Conservation (phyloP, 2,797 vertebrate genomes). For the Amphiprion clarkii region DNA sequence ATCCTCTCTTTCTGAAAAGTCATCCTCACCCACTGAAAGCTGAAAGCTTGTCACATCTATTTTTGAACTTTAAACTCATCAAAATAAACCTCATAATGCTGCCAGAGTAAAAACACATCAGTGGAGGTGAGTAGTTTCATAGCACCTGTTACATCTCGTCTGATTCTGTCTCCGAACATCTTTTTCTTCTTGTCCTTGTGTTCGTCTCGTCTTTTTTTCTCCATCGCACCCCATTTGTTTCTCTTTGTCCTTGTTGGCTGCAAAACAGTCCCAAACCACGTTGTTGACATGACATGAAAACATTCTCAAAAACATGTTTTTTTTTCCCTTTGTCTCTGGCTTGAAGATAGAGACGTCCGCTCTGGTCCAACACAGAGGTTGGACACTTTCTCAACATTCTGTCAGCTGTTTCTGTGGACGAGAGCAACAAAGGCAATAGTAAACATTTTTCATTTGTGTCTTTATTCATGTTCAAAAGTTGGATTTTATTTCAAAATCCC, state of each 20-base stretch:
- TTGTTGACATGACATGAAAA: slow-evolving; percentile 27
- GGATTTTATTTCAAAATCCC: background rate
- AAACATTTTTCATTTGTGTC: background rate
- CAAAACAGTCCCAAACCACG: slow-evolving; percentile 3
- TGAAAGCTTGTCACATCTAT: background rate
- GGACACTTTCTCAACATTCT: background rate
- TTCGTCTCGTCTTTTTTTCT: background rate
- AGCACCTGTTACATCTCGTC: background rate
- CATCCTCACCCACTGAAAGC: background rate
- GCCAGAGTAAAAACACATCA: slow-evolving; percentile 17
- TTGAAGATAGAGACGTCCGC: slow-evolving; percentile 41
- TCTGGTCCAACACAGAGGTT: slow-evolving; percentile 29
- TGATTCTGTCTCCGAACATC: background rate
- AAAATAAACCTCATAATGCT: background rate
- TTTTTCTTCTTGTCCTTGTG: slow-evolving; percentile 6
- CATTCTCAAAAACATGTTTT: background rate
- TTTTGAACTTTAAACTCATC: slow-evolving; percentile 3
- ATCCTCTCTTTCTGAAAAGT: background rate
- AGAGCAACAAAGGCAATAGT: background rate
- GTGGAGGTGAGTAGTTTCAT: slow-evolving; percentile 4
- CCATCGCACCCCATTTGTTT: slow-evolving; percentile 33
- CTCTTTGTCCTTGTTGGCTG: slow-evolving; percentile 15
- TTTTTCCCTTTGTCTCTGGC: slow-evolving; percentile 25
- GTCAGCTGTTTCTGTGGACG: slow-evolving; percentile 22
- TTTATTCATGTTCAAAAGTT: background rate